phyloP scores from a whole-genome alignment of 2,113 vertebrate genomes.

The Sylvia atricapilla region DNA sequence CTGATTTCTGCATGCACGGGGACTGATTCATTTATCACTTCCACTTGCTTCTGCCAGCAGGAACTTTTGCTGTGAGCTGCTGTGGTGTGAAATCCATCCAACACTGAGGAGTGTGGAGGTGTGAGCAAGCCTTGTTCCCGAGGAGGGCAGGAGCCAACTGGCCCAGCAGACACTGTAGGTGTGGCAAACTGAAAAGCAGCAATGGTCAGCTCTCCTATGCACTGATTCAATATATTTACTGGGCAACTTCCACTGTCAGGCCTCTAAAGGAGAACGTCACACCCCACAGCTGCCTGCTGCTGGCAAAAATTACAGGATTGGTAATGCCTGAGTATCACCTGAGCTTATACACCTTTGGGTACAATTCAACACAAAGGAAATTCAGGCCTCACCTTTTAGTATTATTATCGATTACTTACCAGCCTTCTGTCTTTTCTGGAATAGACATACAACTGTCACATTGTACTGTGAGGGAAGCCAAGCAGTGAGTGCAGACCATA shows the following conservation, averaged over 20 bases:
- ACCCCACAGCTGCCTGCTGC: not conserved
- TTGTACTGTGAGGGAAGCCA: not conserved
- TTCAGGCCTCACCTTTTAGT: not conserved
- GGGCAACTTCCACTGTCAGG: not conserved
- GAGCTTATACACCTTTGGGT: not conserved
- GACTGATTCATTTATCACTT: not conserved
- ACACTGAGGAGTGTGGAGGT: not conserved
- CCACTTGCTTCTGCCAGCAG: not conserved
- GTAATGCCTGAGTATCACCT: not conserved
- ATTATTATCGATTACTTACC: not conserved
- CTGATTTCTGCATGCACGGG: not conserved
- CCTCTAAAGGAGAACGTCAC: not conserved
- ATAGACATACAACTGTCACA: no score
- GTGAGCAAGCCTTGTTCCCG: not conserved
- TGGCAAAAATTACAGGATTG: not conserved
- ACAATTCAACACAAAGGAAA: not conserved
- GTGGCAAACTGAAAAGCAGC: not conserved
- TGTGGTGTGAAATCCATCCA: not conserved
- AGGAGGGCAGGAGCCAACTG: slow-evolving; percentile 9
- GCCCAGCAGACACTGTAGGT: not conserved
- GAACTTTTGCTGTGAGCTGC: not conserved
- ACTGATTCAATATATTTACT: not conserved
- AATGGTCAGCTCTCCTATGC: not conserved
- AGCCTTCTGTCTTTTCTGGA: not conserved
- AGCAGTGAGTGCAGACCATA: not conserved